Base-by-base conservation (phyloP, 1,140 invertebrate species). In the Tenebrio molitor region DNA sequence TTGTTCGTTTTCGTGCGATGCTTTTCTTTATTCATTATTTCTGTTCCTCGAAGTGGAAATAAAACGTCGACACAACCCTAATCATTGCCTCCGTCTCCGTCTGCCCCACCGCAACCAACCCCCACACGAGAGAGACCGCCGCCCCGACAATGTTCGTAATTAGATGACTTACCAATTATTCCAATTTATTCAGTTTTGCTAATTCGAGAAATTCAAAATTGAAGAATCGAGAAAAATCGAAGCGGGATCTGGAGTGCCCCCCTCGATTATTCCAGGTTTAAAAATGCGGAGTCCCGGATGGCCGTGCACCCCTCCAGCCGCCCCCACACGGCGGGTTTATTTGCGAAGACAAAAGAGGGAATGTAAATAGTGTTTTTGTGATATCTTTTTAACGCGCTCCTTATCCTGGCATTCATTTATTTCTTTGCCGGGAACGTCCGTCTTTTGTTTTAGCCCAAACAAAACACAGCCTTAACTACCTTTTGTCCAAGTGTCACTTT, bases 401-500 rank as follows among this genome's bases (percentile, higher is more conserved):
- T 76, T 77, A 76, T 76, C 77, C 76, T 64, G 69, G 73, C 77
- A 77, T 81, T 81, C 79, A 81, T 80, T 81, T 81, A 79, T 81
- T 81, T 81, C 79, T 81, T 81, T 81, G 75, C 73, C 21, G 70
- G 67, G 46, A 67, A 70, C 80, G 75, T 75, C 76, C 76, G 77
- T 79, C 75, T 78, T 75, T 76, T 75, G 75, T 77, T 53, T 67
- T 23, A 53, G 14, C 39, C 76, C 74, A 73, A 81, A 81, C 80
- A 81, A 81, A 81, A 81, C 78, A 80, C 74, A 78, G 78, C 80
- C 80, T 81, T 82, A 82, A 82, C 80, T 82, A 82, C 81, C 81
- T 82, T 82, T 82, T 82, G 80, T 82, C 81, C 81, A 77, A 81
- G 80, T 81, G 81, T 81, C 81, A 79, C 80, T 80, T 82, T 81